Base-by-base conservation (phyloP, 2,888 invertebrate species). In the Hydroisotoma schaefferi region DNA sequence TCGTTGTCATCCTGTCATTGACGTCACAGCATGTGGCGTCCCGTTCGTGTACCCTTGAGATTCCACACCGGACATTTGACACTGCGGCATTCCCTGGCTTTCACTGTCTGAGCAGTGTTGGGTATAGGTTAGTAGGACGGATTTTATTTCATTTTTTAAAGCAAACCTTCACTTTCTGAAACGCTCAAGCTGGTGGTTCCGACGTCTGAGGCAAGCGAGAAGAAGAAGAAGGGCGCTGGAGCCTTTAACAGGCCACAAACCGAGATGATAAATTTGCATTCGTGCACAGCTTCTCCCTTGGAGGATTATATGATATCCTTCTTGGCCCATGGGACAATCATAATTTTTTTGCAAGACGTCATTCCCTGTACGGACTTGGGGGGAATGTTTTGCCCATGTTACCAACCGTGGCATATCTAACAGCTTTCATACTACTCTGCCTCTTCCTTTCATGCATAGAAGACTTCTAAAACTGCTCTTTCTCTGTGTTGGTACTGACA, bases 221-320 rank as follows among this genome's bases (percentile, higher is more conserved):
- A 8, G 40, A 54, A 43, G 44, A 20, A 44, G 28, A 56, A 46
- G 46, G 25, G 46, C 48, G 56, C 38, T 56, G 48, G 29, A 33
- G 47, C 46, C 47, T 52, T 37, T 23, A 54, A 59, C 53, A 43
- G 53, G 37, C 59, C 47, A 48, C 27, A 46, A 47, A 46, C 22
- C 28, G 52, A 53, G 52, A 52, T 51, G 54, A 60, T 59, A 54
- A 60, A 57, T 61, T 61, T 65, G 61, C 56, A 65, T 61, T 55
- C 59, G 59, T 61, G 65, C 57, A 61, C 40, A 58, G 51, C 56
- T 56, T 65, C 61, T 47, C 56, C 59, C 56, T 61, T 47, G 22
- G 61, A 61, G 58, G 65, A 65, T 65, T 61, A 61, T 53, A 40
- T 44, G 20, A 27, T 52, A 28, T 29, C 52, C 52, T 33, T n/a